phyloP scores from a whole-genome alignment of 2,113 vertebrate genomes.

The Herpailurus yagouaroundi region DNA sequence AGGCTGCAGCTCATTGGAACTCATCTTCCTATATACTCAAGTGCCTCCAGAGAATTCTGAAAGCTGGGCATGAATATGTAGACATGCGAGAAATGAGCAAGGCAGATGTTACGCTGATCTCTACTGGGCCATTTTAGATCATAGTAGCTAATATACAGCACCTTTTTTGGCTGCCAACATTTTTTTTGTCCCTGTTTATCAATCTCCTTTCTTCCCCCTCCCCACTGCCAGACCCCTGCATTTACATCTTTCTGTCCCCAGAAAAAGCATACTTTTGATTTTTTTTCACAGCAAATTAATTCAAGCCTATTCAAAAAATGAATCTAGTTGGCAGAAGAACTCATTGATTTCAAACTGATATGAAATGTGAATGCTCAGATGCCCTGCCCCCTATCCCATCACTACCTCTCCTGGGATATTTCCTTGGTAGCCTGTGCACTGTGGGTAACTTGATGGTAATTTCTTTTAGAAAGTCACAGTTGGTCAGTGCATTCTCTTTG shows the following conservation, averaged over 20 bases:
- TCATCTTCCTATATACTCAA: constrained; percentile 81
- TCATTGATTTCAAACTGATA: not conserved
- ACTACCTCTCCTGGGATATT: not conserved
- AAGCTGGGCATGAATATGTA: constrained; percentile 89
- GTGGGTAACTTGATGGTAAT: not conserved
- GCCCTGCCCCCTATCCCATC: rapidly evolving
- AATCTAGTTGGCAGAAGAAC: constrained; percentile 5
- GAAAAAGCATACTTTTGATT: constrained; percentile 24
- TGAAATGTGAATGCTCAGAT: not conserved
- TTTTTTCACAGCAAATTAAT: constrained; percentile 35
- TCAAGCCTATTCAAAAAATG: not conserved
- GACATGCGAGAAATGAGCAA: constrained; percentile 77
- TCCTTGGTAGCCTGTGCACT: not conserved
- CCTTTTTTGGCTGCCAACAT: constrained; percentile 78
- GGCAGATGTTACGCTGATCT: constrained; percentile 86
- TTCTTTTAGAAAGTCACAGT: not conserved
- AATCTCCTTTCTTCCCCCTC: constrained; percentile 43
- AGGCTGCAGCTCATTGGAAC: constrained; percentile 78
- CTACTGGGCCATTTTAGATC: constrained; percentile 82
- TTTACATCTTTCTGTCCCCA: constrained; percentile 29
- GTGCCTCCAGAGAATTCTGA: constrained; percentile 82
- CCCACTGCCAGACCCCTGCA: not conserved
- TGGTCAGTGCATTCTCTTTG: not conserved
- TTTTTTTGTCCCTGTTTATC: constrained; percentile 48
- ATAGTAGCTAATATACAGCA: constrained; percentile 80